Base-by-base conservation (phyloP, 2,888 invertebrate genomes). In the Ptilodon capucinus region DNA sequence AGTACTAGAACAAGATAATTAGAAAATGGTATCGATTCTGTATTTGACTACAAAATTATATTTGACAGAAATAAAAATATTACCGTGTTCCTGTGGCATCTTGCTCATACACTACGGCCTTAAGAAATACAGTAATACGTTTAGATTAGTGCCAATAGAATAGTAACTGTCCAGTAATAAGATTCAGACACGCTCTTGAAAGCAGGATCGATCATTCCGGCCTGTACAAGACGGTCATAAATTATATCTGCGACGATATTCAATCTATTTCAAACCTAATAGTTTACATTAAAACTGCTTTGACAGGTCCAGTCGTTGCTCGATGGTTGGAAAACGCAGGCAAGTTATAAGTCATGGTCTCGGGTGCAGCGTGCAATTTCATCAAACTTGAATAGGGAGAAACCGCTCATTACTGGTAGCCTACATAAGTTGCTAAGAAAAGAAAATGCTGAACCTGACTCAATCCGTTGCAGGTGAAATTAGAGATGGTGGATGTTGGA, bases 381-480 rank as follows among this genome's bases (percentile, higher is more conserved):
- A 77, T 76, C 68, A 74, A 79, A 75, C 75, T 73, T 71, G 74
- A 73, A 76, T 72, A 73, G 71, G 74, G 78, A 79, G 84, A 89
- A 87, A 88, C 79, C 74, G 63, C 69, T 81, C 76, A 78, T 85
- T 86, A 81, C 75, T 68, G 65, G 73, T 83, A 81, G 76, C 88
- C 86, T 77, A 89, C 82, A 76, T 84, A 72, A 71, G 65, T 76
- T 80, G 81, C 71, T 68, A 81, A 80, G 86, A 88, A 86, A 88
- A 88, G 86, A 89, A 86, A 90, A 84, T 81, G 73, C 70, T 73
- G 81, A 79, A 81, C 70, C 65, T 74, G 68, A 71, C 78, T 76
- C 75, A 78, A 81, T 77, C 68, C 68, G 57, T 67, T 65, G 63
- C 55, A 45, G 25, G 25, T 25, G 40, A 14, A 40, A 25, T 14